These are phyloP conservation scores for Gnathonemus longibarbis DNA, from an alignment of 2,113 vertebrate species.

Conservation along the genomic window DNA sequence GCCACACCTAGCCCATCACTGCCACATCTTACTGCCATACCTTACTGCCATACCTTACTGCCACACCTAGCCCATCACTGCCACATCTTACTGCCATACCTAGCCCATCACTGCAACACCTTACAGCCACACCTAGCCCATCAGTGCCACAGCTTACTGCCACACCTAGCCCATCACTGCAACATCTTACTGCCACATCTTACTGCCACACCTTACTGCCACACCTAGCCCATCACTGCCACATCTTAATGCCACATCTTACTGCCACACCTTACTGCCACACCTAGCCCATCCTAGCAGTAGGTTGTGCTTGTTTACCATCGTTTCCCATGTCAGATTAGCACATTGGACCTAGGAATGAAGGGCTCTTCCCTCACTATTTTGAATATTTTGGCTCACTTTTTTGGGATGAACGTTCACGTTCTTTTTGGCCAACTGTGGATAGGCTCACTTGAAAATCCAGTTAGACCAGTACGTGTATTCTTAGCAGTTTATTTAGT, in stretches of 20 bases:
- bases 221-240: no score
- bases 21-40: no score
- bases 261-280: no score
- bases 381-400: not conserved
- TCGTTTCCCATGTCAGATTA: not conserved
- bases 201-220: no score
- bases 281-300: not conserved
- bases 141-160: no score
- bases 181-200: no score
- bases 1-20: no score
- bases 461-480: not conserved
- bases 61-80: not conserved
- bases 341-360: not conserved
- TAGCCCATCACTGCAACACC: no score
- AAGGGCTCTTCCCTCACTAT: not conserved
- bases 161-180: no score
- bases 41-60: no score
- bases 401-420: not conserved
- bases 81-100: not conserved
- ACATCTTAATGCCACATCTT: no score
- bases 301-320: not conserved
- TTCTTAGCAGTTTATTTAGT: not conserved
- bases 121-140: no score
- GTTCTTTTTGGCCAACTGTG: not conserved
- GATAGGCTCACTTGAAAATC: not conserved